phyloP scores from a whole-genome alignment of 2,888 invertebrate species.

The Drosophila rellima region DNA sequence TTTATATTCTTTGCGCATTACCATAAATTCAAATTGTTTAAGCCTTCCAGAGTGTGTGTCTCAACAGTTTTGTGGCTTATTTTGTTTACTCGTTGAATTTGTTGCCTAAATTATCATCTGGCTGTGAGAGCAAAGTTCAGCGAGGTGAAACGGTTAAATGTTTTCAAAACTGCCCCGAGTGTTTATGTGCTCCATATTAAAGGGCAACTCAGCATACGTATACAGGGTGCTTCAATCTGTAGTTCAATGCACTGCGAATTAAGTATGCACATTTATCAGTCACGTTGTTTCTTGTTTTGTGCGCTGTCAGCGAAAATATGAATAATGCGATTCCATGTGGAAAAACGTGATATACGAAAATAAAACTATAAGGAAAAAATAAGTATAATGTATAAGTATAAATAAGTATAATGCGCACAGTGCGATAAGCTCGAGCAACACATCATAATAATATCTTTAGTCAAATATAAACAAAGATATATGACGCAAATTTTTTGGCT shows the following conservation, averaged over 20 bases:
- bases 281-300: constrained; percentile 34
- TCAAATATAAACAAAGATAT: constrained; percentile 14
- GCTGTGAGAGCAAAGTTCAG: constrained; percentile 70
- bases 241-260: constrained; percentile 19
- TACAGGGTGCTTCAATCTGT: constrained; percentile 51
- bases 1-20: constrained; percentile 46
- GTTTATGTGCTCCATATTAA: constrained; percentile 48
- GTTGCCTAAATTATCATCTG: constrained; percentile 70
- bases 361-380: constrained; percentile 29
- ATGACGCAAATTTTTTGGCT: constrained; percentile 2
- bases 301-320: constrained; percentile 67
- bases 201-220: constrained; percentile 11
- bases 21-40: constrained; percentile 45
- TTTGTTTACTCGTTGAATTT: constrained; percentile 62
- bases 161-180: constrained; percentile 70
- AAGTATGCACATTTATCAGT: constrained; percentile 31
- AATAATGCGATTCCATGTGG: constrained; percentile 54
- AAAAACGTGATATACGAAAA: constrained; percentile 44
- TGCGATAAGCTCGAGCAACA: constrained; percentile 35
- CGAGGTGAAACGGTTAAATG: constrained; percentile 84
- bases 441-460: constrained; percentile 30
- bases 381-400: too few relatives aligned
- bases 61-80: constrained; percentile 30
- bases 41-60: constrained; percentile 11
- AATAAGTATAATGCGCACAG: constrained; percentile 14